Percentiles rank a stretch among this genome's conserved stretches.
phyloP scores from a whole-genome alignment of 2,888 invertebrate species.

The Sphaerophoria rueppellii region DNA sequence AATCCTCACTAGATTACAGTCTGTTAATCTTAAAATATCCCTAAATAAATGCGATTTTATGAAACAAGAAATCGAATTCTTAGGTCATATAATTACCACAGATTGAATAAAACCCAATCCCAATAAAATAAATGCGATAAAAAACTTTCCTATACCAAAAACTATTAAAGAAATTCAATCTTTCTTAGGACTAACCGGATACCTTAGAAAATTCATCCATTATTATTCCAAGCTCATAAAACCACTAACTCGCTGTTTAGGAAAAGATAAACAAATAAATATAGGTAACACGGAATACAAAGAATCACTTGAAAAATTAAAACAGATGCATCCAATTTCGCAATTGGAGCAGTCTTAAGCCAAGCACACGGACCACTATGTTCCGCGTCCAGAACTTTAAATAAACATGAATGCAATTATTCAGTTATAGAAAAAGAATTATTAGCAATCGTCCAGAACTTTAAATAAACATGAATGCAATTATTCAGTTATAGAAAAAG shows the following conservation, averaged over 20 bases:
- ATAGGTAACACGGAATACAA: neutral
- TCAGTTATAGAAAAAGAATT: neutral
- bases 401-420: neutral
- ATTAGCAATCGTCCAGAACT: neutral
- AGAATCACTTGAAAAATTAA: neutral
- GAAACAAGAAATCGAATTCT: constrained; percentile 69
- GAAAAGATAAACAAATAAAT: neutral
- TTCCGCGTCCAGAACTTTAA: neutral
- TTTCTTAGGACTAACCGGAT: neutral
- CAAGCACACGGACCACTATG: constrained; percentile 32
- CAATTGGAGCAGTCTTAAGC: constrained; percentile 59
- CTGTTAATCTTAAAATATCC: neutral
- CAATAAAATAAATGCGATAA: constrained; percentile 2
- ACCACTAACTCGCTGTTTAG: neutral
- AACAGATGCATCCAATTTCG: constrained; percentile 65
- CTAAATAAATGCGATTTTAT: neutral
- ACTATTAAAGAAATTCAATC: neutral
- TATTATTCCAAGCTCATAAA: neutral
- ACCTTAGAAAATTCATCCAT: neutral
- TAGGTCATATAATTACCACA: constrained; percentile 75
- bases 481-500: too few relatives aligned
- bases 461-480: neutral
- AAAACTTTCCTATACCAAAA: constrained; percentile 18
- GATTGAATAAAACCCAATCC: constrained; percentile 33
- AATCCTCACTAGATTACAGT: neutral